Conservation (phyloP, 2,113 vertebrate genomes). For the Callipepla californica region DNA sequence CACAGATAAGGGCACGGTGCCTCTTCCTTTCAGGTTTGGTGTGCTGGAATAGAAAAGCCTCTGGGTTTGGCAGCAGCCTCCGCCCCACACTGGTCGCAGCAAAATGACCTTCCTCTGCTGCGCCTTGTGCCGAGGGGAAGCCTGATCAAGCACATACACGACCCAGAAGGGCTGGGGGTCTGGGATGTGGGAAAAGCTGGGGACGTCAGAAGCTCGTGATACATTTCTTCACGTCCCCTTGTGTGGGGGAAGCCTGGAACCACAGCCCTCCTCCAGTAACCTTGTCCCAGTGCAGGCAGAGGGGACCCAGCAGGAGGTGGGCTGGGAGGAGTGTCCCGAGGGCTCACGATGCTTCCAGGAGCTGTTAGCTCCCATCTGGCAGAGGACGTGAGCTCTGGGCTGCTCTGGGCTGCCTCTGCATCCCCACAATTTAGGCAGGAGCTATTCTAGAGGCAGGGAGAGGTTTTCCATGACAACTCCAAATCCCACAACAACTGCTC, state of each 20-base stretch:
- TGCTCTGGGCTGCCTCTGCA: background rate
- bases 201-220: background rate
- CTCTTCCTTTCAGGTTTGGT: background rate
- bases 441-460: background rate
- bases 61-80: background rate
- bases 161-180: background rate
- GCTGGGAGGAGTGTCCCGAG: background rate
- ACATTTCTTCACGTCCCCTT: background rate
- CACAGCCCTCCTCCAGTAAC: background rate
- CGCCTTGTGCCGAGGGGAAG: background rate
- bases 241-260: background rate
- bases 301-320: background rate
- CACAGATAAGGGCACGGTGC: background rate
- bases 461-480: background rate
- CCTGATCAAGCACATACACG: no score
- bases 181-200: background rate
- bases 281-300: background rate
- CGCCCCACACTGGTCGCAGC: background rate
- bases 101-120: background rate
- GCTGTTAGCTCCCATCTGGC: background rate
- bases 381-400: rapidly evolving
- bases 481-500: background rate
- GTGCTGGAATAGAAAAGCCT: background rate
- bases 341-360: rapidly evolving
- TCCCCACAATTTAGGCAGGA: background rate